Base-by-base conservation (phyloP, 2,797 vertebrate species). In the Hybognathus amarus region DNA sequence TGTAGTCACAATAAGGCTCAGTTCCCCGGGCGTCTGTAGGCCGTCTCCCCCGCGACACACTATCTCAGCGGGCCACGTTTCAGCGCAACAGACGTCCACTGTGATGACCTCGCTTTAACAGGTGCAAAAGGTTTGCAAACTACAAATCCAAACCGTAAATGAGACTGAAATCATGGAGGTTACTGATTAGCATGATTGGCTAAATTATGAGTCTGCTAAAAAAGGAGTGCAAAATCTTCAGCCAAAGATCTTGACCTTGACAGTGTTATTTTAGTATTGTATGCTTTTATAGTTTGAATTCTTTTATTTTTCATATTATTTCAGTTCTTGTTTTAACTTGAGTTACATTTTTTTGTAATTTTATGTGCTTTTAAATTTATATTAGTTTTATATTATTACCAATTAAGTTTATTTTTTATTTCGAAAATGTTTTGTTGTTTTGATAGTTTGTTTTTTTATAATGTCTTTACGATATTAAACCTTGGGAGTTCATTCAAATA, bases 41-140 rank as follows among this genome's bases (percentile, higher is more conserved):
- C 83, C 63, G 67, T 90, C 90, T 94, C 89, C 90, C 84, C 82
- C 24, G 79, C 76, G 94, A 95, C 91, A 95, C 79, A 86, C 80
- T 89, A 95, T 95, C 95, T 85, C n/a, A 18, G 0, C 86, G 50
- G 92, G 82, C 90, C 93, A 87, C 61, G 86, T 94, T 94, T 93
- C 94, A 86, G 81, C 80, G 15, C 87, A 91, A 94, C 94, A 95
- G 94, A 94, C 89, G 79, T 33, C 90, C 90, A 91, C 94, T 93
- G 91, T 94, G 80, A 73, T 10, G 77, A 86, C 40, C 70, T 66
- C 63, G 71, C 69, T 40, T 24, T 18, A 33, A 20, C 45, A 77
- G 61, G 61, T 17, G 61, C 67, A 15, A 17, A 17, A 63, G 27
- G 27, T 63, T 30, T 59, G 63, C 63, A 70, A 70, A 47, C 54